phyloP scores from a whole-genome alignment of 2,888 invertebrate species.

The Blera fallax region DNA sequence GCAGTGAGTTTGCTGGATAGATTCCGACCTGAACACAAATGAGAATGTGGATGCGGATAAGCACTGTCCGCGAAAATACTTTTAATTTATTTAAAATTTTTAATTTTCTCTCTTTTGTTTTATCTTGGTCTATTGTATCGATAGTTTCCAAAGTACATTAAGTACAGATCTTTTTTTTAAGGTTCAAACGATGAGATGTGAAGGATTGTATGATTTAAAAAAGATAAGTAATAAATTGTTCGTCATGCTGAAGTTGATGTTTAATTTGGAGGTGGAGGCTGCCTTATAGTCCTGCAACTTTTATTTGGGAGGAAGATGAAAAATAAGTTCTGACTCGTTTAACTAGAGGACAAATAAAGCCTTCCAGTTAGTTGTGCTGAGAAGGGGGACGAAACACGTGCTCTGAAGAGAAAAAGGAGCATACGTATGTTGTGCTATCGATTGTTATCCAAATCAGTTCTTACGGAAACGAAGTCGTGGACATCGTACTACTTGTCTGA shows the following conservation, averaged over 20 bases:
- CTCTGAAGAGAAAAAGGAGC: no score
- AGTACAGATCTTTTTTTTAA: slow-evolving; percentile 29
- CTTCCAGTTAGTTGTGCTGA: no score
- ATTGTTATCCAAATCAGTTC: no score
- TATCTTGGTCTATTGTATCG: slow-evolving; percentile 61
- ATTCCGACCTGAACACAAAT: background rate
- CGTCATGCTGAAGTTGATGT: background rate
- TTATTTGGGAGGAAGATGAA: no score
- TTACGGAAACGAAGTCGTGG: no score
- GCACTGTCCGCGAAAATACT: background rate
- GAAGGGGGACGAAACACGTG: no score
- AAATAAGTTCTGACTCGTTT: no score
- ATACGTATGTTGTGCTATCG: no score
- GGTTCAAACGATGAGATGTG: slow-evolving; percentile 16
- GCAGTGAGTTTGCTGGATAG: slow-evolving; percentile 82
- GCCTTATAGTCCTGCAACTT: no score
- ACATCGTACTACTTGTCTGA: no score
- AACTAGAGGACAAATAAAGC: no score
- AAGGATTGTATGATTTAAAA: background rate
- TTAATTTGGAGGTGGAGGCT: background rate
- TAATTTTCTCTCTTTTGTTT: background rate
- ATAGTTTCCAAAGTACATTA: slow-evolving; percentile 57
- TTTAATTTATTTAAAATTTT: slow-evolving; percentile 58
- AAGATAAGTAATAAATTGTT: slow-evolving; percentile 50
- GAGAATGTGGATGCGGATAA: background rate